phyloP scores from a whole-genome alignment of 2,113 vertebrate species.

The Phalacrocorax aristotelis region DNA sequence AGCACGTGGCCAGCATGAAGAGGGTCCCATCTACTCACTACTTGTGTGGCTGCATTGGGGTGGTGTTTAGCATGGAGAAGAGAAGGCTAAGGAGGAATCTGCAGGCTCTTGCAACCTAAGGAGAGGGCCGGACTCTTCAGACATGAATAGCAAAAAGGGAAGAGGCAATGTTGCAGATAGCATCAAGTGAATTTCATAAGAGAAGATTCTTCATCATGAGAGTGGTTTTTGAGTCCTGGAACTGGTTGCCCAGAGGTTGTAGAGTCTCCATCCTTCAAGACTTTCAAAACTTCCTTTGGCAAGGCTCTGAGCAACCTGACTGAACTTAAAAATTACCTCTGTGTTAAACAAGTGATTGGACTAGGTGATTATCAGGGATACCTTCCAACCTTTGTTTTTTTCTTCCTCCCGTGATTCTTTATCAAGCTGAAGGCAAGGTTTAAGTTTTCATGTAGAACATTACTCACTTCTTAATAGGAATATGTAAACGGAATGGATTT shows the following conservation, averaged over 20 bases:
- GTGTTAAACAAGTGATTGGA: not conserved
- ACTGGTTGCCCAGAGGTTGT: not conserved
- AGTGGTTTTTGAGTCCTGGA: not conserved
- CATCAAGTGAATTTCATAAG: not conserved
- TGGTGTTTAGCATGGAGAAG: accelerated
- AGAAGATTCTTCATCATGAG: not conserved
- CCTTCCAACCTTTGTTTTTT: not conserved
- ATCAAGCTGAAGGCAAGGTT: not conserved
- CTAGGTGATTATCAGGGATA: not conserved
- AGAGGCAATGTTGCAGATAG: accelerated
- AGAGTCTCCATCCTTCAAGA: not conserved
- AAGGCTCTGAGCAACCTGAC: not conserved
- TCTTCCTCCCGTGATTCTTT: not conserved
- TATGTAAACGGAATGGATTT: not conserved
- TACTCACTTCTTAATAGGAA: not conserved
- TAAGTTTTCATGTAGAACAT: not conserved
- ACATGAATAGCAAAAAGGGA: not conserved
- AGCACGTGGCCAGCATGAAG: not conserved
- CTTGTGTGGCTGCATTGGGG: not conserved
- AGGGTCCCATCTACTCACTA: accelerated
- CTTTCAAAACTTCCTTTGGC: not conserved
- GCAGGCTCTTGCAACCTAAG: not conserved
- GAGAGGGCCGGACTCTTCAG: not conserved
- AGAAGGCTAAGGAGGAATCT: not conserved
- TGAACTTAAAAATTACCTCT: not conserved